Evolutionary conservation across 2,113 vertebrate genomes (phyloP), one percentile per base, ranked within the genome.

Genomic region (Microtus ochrogaster): DNA sequence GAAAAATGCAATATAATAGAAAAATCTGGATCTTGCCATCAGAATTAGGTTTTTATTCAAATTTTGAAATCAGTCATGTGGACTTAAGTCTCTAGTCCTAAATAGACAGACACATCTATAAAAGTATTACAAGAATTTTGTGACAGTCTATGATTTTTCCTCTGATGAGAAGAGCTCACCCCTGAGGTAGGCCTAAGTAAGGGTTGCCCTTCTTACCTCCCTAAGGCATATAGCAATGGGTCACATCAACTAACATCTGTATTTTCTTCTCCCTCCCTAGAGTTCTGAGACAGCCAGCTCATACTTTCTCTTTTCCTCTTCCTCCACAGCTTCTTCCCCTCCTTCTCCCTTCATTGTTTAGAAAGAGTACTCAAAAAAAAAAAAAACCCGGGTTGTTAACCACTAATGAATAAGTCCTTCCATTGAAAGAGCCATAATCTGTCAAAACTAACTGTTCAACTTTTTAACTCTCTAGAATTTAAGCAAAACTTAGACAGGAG

Each of bases 41-140:
- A 92, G 39, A 84, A 81, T 22, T 76, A 13, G 16, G 22, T 72
- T 97, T 94, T 81, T 7, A 85, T 90, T 96, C 77, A 81, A 66
- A 55, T 82, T 91, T 44, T 96, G 74, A 84, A 93, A 92, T n/a
- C 41, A 90, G 13, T 30, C 89, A 1, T 94, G 17, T 93, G 58
- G 83, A 30, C 58, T 68, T 81, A 88, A 70, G 21, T 94, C 52
- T 83, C 26, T 70, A 81, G 91, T 39, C 84, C 83, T 94, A 47
- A 55, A 65, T 84, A 81, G 44, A 95, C 61, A 72, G 21, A 83
- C 36, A n/a, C 22, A 39, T 63, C 70, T 72, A 11, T 90, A 58
- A 92, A 79, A 90, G 58, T 88, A 47, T 21, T 86, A n/a, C 33
- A 70, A 49, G 39, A 47, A 49, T 66, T 49, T 86, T 85, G 19